Evolutionary conservation across 1,140 invertebrate species (phyloP).

Genomic region (Scylla paramamosain): DNA sequence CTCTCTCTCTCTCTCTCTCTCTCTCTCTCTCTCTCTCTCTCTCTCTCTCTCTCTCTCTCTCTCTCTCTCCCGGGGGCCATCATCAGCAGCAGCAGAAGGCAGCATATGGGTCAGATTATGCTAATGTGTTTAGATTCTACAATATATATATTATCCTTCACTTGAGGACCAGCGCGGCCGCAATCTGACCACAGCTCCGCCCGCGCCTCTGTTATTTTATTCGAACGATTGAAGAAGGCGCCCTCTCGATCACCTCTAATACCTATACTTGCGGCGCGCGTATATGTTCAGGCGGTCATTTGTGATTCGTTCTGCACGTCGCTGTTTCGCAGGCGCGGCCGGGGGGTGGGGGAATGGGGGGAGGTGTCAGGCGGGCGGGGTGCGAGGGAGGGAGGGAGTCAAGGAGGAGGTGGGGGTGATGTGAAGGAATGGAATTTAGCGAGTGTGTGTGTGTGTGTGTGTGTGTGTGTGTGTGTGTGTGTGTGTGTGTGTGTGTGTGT

Average conservation of each 20-base stretch:
- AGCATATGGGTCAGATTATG: background rate
- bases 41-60: conserved; percentile 6
- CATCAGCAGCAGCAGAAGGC: no score
- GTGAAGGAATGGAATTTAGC: background rate
- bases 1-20: background rate
- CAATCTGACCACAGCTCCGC: background rate
- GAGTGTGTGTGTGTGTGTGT: background rate
- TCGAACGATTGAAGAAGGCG: background rate
- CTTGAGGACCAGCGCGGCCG: background rate
- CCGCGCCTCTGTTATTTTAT: background rate
- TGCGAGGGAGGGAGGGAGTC: background rate
- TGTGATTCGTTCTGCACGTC: conserved; percentile 11
- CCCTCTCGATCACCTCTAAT: background rate
- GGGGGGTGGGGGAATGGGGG: no score
- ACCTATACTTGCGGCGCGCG: background rate
- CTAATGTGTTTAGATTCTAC: background rate
- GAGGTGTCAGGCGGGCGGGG: background rate
- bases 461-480: no score
- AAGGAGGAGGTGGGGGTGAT: background rate
- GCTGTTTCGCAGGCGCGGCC: background rate
- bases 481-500: no score
- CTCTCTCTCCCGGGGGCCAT: background rate
- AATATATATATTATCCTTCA: background rate
- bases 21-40: background rate
- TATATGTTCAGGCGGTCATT: background rate